Evolutionary conservation across 2,888 invertebrate genomes (phyloP).

Genomic region (Trachelus iudaicus): DNA sequence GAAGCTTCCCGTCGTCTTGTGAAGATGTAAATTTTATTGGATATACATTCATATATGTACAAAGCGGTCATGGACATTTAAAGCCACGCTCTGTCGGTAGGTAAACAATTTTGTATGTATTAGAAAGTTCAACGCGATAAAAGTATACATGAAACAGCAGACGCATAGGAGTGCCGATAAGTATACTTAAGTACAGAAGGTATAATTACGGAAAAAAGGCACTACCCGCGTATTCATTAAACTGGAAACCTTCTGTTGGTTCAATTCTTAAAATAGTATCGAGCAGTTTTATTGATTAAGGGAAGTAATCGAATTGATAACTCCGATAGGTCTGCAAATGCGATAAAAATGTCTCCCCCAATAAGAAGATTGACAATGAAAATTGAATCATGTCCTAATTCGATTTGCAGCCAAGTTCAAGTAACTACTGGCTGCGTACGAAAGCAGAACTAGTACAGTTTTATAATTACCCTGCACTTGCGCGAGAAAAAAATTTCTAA

Average conservation of each 20-base stretch:
- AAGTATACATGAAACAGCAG: not conserved
- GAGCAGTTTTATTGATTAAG: not conserved
- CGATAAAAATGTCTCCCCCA: not conserved
- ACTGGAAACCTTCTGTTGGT: not conserved
- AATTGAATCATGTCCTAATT: not conserved
- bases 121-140: not conserved
- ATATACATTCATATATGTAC: not conserved
- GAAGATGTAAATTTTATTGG: too few relatives aligned
- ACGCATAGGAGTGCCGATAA: not conserved
- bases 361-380: not conserved
- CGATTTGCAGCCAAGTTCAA: not conserved
- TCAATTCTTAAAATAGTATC: not conserved
- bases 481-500: not conserved
- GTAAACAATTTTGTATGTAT: not conserved
- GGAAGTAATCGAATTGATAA: not conserved
- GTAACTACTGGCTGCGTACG: not conserved
- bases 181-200: not conserved
- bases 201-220: not conserved
- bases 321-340: not conserved
- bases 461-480: not conserved
- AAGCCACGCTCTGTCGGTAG: not conserved
- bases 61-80: not conserved
- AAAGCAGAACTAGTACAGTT: not conserved
- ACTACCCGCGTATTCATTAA: not conserved
- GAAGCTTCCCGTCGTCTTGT: not conserved